Conservation (phyloP, 64 coral and sea anemone genomes). For the Orbicella faveolata region DNA sequence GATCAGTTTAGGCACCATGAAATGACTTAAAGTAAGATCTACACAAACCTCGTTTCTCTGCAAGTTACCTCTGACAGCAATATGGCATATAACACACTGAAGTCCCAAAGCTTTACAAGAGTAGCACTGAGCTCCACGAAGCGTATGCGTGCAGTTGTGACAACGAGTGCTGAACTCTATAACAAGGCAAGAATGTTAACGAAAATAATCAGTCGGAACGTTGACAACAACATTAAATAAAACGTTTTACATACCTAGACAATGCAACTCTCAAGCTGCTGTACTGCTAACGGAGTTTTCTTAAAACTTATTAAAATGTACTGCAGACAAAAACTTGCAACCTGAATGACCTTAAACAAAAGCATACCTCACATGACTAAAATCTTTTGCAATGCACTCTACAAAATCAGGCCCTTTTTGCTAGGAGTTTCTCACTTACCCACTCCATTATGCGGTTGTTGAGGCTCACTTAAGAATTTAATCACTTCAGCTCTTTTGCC, state of each 20-base stretch:
- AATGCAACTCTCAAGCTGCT: too few relatives aligned
- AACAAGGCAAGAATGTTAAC: background rate
- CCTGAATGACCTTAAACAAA: too few relatives aligned
- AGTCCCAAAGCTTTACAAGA: constrained; percentile 69
- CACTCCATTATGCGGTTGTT: constrained; percentile 58
- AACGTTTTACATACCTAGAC: too few relatives aligned
- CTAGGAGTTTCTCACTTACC: background rate
- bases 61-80: constrained; percentile 78
- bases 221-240: too few relatives aligned
- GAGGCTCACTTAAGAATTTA: constrained; percentile 76
- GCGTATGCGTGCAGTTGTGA: constrained; percentile 49
- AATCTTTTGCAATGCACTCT: too few relatives aligned
- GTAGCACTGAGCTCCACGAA: constrained; percentile 66
- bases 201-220: too few relatives aligned
- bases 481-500: constrained; percentile 81
- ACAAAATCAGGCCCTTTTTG: too few relatives aligned
- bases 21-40: background rate
- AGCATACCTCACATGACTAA: too few relatives aligned
- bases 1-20: too few relatives aligned
- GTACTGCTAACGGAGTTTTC: too few relatives aligned
- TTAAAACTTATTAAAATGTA: too few relatives aligned
- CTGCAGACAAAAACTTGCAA: too few relatives aligned
- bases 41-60: background rate
- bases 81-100: constrained; percentile 83
- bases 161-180: constrained; percentile 79